phyloP scores from a whole-genome alignment of 2,888 invertebrate species.

The Polylopha cassiicola region DNA sequence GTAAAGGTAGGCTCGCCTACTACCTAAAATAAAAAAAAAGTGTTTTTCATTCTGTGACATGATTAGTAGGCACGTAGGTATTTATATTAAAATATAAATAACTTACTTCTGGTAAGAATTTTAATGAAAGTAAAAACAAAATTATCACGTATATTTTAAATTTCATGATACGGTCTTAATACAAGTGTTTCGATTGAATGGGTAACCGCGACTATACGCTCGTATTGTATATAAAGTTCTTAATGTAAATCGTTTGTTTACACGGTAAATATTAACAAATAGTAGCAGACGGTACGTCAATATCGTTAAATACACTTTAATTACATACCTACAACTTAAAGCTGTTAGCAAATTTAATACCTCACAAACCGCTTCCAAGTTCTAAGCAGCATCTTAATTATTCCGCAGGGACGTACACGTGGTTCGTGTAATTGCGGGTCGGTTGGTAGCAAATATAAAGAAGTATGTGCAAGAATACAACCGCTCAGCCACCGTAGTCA shows the following conservation, averaged over 20 bases:
- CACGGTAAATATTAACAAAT: slow-evolving; percentile 11
- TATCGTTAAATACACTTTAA: slow-evolving; percentile 15
- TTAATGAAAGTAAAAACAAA: slow-evolving; percentile 7
- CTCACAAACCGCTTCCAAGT: slow-evolving; percentile 26
- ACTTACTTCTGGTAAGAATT: slow-evolving; percentile 7
- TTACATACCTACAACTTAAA: slow-evolving; percentile 14
- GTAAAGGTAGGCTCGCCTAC: slow-evolving; percentile 24
- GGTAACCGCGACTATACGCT: slow-evolving; percentile 15
- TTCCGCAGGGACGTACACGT: slow-evolving; percentile 15
- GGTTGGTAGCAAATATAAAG: slow-evolving; percentile 5
- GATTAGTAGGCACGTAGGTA: slow-evolving; percentile 22
- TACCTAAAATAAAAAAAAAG: slow-evolving; percentile 28
- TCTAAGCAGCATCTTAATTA: slow-evolving; percentile 25
- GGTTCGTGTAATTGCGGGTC: slow-evolving; percentile 16
- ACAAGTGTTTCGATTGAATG: slow-evolving; percentile 7
- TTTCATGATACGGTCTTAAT: slow-evolving; percentile 13
- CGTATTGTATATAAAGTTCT: slow-evolving; percentile 13
- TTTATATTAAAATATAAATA: not conserved
- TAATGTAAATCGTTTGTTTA: slow-evolving; percentile 13
- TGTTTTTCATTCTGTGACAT: not conserved
- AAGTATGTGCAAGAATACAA: no score
- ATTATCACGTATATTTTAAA: slow-evolving; percentile 3
- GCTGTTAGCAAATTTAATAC: slow-evolving; percentile 20
- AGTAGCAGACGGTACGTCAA: slow-evolving; percentile 8
- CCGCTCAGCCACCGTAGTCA: no score